Conservation (phyloP, 1,140 invertebrate species). For the Atta texana region DNA sequence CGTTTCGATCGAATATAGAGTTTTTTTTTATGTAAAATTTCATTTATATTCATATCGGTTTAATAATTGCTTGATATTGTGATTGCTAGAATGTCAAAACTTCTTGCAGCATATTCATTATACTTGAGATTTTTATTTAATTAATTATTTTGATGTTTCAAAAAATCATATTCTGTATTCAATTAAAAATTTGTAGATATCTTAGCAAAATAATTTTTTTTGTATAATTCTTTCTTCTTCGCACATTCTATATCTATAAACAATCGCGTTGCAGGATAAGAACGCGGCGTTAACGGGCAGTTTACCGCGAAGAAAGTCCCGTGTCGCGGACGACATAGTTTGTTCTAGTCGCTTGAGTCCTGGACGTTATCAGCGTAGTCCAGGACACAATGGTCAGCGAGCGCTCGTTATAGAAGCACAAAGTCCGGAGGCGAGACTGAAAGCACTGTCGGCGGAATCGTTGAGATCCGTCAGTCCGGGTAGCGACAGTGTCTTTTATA, state of each 20-base stretch:
- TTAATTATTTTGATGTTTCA: too few species aligned
- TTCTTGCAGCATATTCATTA: too few species aligned
- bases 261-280: constrained; percentile 79
- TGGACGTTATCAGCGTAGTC: constrained; percentile 81
- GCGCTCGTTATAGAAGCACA: constrained; percentile 83
- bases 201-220: too few species aligned
- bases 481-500: constrained; percentile 95
- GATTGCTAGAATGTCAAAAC: too few species aligned
- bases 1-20: too few species aligned
- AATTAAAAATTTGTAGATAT: too few species aligned
- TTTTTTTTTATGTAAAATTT: too few species aligned
- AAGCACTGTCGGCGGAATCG: constrained; percentile 94
- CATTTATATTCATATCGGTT: too few species aligned
- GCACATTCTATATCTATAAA: neutral
- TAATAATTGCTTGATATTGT: too few species aligned
- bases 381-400: constrained; percentile 81
- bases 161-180: too few species aligned
- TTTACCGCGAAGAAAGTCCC: constrained; percentile 89
- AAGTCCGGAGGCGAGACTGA: constrained; percentile 87
- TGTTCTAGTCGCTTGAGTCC: constrained; percentile 81
- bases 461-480: constrained; percentile 94
- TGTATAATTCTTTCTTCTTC: neutral
- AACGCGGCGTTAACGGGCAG: constrained; percentile 89
- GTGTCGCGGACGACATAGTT: constrained; percentile 86
- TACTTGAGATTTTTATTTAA: too few species aligned